Evolutionary conservation across 2,888 invertebrate species (phyloP), one percentile per base, ranked within the genome.

Genomic region (Cheilosia grossa): DNA sequence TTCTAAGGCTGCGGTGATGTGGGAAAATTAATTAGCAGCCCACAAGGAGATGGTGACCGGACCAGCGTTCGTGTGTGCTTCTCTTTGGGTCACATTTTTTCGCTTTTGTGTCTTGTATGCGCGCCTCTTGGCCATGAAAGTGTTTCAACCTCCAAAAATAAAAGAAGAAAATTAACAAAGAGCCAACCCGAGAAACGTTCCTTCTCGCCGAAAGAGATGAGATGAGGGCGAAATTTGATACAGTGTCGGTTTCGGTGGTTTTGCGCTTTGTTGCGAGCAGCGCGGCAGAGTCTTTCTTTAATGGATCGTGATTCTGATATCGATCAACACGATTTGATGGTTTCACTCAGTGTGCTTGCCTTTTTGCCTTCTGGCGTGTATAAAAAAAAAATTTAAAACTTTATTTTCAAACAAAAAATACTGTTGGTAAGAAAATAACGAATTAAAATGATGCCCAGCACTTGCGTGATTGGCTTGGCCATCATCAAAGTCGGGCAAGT

Each of bases 281-380:
- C n/a, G 64, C 66, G 59, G 79, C 47, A 54, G 10, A 80, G 75
- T 81, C 72, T 72, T 67, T 75, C 77, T 81, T 81, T 85, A 85
- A 81, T 85, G 85, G 85, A 85, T 85, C 85, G 85, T 85, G 85
- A 81, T 85, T 85, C 81, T 81, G 85, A 85, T 85, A 85, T 85
- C 81, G 85, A 85, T 85, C 85, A 81, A 85, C 85, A 85, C 85
- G 75, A 81, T 85, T 85, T 77, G 75, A 85, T 81, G 83, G 75
- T 61, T 80, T 64, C 67, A 40, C 51, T 59, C 44, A 4, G 70
- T 64, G 19, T 61, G 56, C 13, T 9, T 7, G 56, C 4, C 19
- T 58, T 47, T 53, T 47, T 54, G 70, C 82, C 82, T 82, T 72
- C 79, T 67, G 82, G 82, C 51, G 54, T 61, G 72, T 54, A 4